Base-by-base conservation (phyloP, 2,888 invertebrate genomes). In the Orgyia antiqua region DNA sequence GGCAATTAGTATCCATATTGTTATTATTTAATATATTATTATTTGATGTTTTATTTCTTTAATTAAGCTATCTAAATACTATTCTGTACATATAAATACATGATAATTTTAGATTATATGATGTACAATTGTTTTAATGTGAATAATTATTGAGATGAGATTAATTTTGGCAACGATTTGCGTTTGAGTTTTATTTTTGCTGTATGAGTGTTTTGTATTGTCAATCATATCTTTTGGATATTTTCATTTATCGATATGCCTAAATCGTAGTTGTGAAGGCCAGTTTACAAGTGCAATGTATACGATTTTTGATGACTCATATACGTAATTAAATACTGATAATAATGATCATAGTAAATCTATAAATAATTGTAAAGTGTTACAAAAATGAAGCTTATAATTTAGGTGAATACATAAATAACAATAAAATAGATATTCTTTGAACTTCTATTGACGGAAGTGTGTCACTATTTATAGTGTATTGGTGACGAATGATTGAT, bases 11-110 rank as follows among this genome's bases (percentile, higher is more conserved):
- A 79, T 74, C 77, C 73, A 83, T 84, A 82, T 83, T 86, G 83
- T 86, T 86, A 84, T 84, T 79, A 82, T 86, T 86, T 86, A 86
- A 86, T 84, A 86, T 86, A 86, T n/a, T n/a, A n/a, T n/a, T n/a
- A n/a, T 86, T 84, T 80, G 78, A 83, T 74, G 80, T 84, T 84
- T 86, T 84, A 83, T 84, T 84, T 86, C 72, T 51, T 79, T n/a
- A 78, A 72, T 72, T 82, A 79, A 80, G 80, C 75, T 76, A 76
- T 77, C 71, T 63, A 76, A 74, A 75, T 72, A 77, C 74, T 80
- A 82, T 79, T 80, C 69, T 86, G 84, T 86, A 84, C 69, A 86
- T 84, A 83, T 84, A 83, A 64, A 68, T 75, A 75, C 70, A 67
- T 61, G 56, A 73, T 82, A 78, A 74, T 77, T 78, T 75, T 79